Evolutionary conservation across 2,113 vertebrate genomes (phyloP).

Genomic region (Tachuris rubrigastra): DNA sequence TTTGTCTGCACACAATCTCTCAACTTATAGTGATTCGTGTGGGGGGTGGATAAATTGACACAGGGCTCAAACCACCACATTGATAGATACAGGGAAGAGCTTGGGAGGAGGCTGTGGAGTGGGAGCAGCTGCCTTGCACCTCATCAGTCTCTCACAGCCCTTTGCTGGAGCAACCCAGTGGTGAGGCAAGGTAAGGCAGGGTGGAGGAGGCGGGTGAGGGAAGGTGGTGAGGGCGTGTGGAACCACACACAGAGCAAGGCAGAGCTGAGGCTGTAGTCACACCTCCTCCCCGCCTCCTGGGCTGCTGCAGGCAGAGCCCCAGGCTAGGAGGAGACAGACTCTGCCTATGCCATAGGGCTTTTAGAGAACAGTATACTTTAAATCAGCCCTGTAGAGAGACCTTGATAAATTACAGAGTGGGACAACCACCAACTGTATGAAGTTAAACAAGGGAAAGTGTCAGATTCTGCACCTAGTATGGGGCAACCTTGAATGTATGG

Average conservation of each 20-base stretch:
- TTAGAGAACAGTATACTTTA: background rate
- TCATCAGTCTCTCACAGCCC: fast-evolving
- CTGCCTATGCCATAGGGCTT: background rate
- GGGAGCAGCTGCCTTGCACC: fast-evolving
- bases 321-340: background rate
- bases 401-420: background rate
- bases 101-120: background rate
- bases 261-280: background rate
- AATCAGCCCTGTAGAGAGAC: background rate
- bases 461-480: background rate
- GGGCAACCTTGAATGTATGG: background rate
- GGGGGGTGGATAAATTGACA: too few relatives aligned
- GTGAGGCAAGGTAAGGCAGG: fast-evolving
- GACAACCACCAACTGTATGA: background rate
- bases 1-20: too few relatives aligned
- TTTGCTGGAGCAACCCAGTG: background rate
- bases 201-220: fast-evolving
- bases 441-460: background rate
- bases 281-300: background rate
- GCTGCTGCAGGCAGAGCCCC: background rate
- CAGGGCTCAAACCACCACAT: too few relatives aligned
- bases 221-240: background rate
- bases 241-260: fast-evolving
- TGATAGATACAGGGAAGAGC: background rate
- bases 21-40: too few relatives aligned